Evolutionary conservation across 2,797 vertebrate genomes (phyloP).

Genomic region (Hydrocynus forskahlii): DNA sequence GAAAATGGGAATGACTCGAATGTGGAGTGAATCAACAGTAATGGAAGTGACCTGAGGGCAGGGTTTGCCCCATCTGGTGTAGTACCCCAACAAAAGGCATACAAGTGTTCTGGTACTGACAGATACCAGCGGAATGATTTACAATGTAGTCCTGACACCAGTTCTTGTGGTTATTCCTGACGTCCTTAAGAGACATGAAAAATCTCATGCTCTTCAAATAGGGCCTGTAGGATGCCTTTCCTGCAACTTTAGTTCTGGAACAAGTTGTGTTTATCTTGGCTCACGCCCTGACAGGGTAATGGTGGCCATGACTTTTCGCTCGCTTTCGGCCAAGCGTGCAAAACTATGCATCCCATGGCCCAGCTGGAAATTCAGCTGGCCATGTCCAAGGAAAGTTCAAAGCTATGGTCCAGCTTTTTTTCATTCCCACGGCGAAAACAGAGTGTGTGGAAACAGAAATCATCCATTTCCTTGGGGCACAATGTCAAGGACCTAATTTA

Average conservation of each 20-base stretch:
- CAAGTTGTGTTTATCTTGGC: conserved; percentile 47
- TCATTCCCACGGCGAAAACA: not conserved
- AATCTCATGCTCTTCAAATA: conserved; percentile 13
- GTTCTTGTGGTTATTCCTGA: conserved; percentile 19
- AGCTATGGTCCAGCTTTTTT: conserved; percentile 18
- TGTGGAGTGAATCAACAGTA: conserved; percentile 45
- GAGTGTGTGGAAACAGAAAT: conserved; percentile 14
- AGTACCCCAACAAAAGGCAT: not conserved
- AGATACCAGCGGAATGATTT: conserved; percentile 17
- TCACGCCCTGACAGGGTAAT: conserved; percentile 31
- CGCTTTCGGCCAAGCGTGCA: conserved; percentile 38
- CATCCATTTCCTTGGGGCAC: not conserved
- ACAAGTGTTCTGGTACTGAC: not conserved
- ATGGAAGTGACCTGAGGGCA: conserved; percentile 31
- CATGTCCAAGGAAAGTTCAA: conserved; percentile 5
- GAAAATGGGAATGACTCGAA: conserved; percentile 38
- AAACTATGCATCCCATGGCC: conserved; percentile 32
- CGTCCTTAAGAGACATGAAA: conserved; percentile 21
- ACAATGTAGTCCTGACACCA: conserved; percentile 3
- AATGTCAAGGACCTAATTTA: conserved; percentile 22
- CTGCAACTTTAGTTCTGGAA: conserved; percentile 33
- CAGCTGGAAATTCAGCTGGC: conserved; percentile 40
- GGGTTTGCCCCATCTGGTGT: conserved; percentile 12
- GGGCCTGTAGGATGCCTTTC: conserved; percentile 24
- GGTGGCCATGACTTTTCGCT: conserved; percentile 39